Conservation (phyloP, 2,113 vertebrate species). For the Erythrolamprus reginae region DNA sequence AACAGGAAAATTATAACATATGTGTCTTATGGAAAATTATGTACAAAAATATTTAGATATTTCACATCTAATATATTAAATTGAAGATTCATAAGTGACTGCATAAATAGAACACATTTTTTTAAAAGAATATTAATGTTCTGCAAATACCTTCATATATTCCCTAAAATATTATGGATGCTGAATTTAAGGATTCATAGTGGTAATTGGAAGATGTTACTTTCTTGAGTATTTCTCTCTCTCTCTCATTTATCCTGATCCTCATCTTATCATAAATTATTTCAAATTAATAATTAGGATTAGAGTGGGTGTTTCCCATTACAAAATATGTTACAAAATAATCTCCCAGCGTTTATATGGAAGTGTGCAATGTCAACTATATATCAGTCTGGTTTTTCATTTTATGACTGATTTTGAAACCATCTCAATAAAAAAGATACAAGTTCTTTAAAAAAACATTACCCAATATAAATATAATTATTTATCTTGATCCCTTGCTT, state of each 20-base stretch:
- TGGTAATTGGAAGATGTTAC: not conserved
- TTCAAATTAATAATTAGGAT: not conserved
- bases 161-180: not conserved
- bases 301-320: too few relatives aligned
- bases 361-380: not conserved
- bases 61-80: not conserved
- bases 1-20: not conserved
- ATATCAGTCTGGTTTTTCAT: not conserved
- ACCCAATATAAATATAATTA: not conserved
- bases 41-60: not conserved
- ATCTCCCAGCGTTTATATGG: not conserved
- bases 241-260: not conserved
- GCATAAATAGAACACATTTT: not conserved
- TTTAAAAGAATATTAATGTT: not conserved
- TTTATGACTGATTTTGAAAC: not conserved
- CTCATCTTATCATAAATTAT: not conserved
- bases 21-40: not conserved
- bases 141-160: not conserved
- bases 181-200: rapidly evolving
- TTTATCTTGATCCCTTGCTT: not conserved
- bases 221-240: not conserved
- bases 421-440: not conserved
- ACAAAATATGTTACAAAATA: not conserved
- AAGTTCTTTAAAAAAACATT: not conserved
- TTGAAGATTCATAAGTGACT: not conserved